Evolutionary conservation across 2,888 invertebrate species (phyloP), one percentile per base, ranked within the genome.

Genomic region (Drosophila anceps): DNA sequence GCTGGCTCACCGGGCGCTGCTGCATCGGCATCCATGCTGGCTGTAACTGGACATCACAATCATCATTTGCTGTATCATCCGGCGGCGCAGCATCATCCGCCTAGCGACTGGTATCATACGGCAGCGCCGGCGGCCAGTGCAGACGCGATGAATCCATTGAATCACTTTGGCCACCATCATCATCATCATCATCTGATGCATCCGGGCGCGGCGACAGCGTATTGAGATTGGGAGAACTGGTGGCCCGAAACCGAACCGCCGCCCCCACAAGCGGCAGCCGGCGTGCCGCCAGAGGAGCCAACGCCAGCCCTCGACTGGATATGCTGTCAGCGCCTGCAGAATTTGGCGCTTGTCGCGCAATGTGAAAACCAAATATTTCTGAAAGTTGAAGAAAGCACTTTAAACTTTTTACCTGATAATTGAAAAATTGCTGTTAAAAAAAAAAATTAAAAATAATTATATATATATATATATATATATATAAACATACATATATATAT

Each of bases 151-250:
- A 93, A 93, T 88, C 91, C 93, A 46, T 81, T 93, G 57, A 93
- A 94, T 87, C 94, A 94, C 81, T 93, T 94, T 73, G 94, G 95
- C 1, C 92, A 92, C 91, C 95, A 95, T 86, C 95, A 95, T 90
- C 95, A 95, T 71, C 95, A 95, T 75, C 95, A 95, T 81, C 95
- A 95, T 81, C 91, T 95, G 84, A 95, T 95, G 94, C 95, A 95
- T 92, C 95, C 95, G 33, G 96, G 96, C 12, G 96, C 96, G 46
- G 95, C 96, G 67, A 95, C 96, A 69, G 96, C 96, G 58, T 96
- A 96, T 94, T 96, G 95, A 96, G 94, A 94, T 78, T 90, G 90
- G 90, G 86, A 84, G 79, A 84, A 77, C 87, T 82, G 89, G 87
- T 78, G 82, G 84, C 84, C 88, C 50, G 86, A 88, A 39, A 27